Base-by-base conservation (phyloP, 2,113 vertebrate genomes). In the Murina feae region DNA sequence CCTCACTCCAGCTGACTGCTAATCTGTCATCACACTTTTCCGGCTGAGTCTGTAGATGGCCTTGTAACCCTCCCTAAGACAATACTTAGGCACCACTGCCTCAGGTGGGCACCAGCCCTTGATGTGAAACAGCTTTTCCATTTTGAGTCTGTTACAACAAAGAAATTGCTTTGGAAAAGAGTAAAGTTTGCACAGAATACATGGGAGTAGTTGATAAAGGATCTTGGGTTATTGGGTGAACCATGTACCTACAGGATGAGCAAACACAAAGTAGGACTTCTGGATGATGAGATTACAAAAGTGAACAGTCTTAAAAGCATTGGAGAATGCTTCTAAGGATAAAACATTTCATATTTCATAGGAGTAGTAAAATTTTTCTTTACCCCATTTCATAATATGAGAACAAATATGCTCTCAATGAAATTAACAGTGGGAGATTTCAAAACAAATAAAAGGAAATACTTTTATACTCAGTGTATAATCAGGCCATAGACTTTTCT, bases 381-480 rank as follows among this genome's bases (percentile, higher is more conserved):
- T 71, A 79, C 30, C 25, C 8, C 10, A 6, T 93, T 90, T 87
- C 6, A 95, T 86, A 86, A 89, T 89, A 96, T 76, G 78, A 88
- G 79, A 91, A 86, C 76, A 92, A 90, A n/a, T 80, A 78, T 25
- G 44, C 32, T 83, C 23, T 90, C 85, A 89, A 93, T 90, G 95
- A 97, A 96, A 92, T 96, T 94, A 93, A 58, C 66, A 90, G 78
- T 87, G 88, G 83, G 88, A 92, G 95, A 90, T 53, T 93, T 85
- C 92, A 86, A 97, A 95, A 91, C 39, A 97, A 97, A 97, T 96
- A 92, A 90, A 92, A 92, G 95, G 93, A 97, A 97, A 96, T 95
- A 95, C 37, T 96, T 96, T 69, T 93, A 83, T 23, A 88, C 9
- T 83, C 60, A 76, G 39, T 32, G 0, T 94, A 66, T 93, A 97